Base-by-base conservation (phyloP, 2,113 vertebrate species). In the Meleagris gallopavo region DNA sequence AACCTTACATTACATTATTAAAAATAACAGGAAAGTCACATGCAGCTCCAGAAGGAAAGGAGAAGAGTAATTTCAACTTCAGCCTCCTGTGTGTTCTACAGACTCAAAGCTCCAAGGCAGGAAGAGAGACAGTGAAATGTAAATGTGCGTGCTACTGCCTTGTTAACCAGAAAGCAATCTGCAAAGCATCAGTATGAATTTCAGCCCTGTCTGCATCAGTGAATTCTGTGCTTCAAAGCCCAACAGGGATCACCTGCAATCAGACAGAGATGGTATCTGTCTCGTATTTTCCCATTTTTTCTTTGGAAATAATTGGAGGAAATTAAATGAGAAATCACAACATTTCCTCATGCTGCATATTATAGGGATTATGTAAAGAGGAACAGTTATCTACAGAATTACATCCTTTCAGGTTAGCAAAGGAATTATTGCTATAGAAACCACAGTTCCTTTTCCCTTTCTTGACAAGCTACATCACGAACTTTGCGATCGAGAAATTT, bases 401-500 rank as follows among this genome's bases (percentile, higher is more conserved):
- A 18, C 46, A 41, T 78, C 83, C 86, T 90, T 83, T 65, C 86
- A 94, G 79, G 88, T 88, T 92, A 93, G 73, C 85, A 88, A 93
- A 74, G 50, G 83, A 93, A 78, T 64, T 67, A 95, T 93, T 95
- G 95, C 95, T 96, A 96, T 91, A 97, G 91, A 95, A 97, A 94
- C 87, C 75, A 91, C 41, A 43, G 89, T 13, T 67, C 80, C 95
- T 58, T 83, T 36, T 64, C 90, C 13, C 75, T 30, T 61, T 40
- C 30, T 16, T 40, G 62, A 64, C 45, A 40, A 71, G 77, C 40
- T 21, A 60, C 69, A 89, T 5, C 64, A 65, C 20, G 22, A 88
- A 94, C 67, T 77, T 73, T 64, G 67, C 48, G 64, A 83, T 91
- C 61, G 29, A 97, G 89, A 95, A 94, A 86, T 91, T 95, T 96